Percentiles rank a stretch among this genome's conserved stretches.
Evolutionary conservation across 2,797 vertebrate species (phyloP).

Genomic region (Alectoris magna): DNA sequence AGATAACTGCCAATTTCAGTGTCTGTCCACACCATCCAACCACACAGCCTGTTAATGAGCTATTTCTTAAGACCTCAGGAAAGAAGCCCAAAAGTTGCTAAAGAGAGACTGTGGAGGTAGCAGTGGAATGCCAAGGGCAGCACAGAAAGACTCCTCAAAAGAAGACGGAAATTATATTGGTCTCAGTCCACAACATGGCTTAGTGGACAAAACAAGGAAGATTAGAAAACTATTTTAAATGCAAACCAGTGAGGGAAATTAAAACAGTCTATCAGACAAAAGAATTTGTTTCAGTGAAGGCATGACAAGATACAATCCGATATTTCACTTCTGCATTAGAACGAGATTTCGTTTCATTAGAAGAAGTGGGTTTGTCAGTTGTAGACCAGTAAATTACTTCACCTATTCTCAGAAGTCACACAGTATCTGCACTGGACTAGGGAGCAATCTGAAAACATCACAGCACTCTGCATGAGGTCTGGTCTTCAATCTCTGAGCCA

Average conservation of each 20-base stretch:
- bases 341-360: neutral
- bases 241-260: neutral
- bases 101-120: neutral
- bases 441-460: neutral
- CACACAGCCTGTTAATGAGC: neutral
- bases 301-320: neutral
- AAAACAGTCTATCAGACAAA: neutral
- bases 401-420: neutral
- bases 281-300: neutral
- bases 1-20: neutral
- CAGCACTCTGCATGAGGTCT: accelerated
- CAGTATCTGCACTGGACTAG: neutral
- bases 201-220: neutral
- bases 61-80: neutral
- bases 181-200: neutral
- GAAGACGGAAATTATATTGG: neutral
- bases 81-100: neutral
- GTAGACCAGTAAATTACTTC: neutral
- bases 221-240: neutral
- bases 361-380: neutral
- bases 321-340: neutral
- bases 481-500: neutral
- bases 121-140: neutral
- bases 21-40: neutral
- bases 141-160: neutral